Evolutionary conservation across 2,888 invertebrate genomes (phyloP), one percentile per base, ranked within the genome.

Genomic region (Linyphia triangularis): DNA sequence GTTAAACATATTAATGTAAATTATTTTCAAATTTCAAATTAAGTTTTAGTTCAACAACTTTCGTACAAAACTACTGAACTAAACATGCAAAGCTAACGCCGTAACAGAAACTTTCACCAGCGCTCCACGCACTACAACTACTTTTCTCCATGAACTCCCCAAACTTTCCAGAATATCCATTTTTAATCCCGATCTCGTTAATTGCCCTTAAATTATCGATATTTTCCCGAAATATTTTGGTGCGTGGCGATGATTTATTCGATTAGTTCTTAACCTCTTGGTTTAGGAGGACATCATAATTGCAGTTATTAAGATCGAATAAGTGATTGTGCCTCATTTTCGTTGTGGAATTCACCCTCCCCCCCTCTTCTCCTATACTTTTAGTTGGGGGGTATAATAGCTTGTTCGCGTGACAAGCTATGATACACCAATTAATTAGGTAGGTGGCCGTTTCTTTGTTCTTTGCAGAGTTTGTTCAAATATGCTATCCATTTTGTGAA

Each of bases 221-320:
- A 81, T 57, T 81, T 81, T 61, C 40, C 33, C 30, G 70, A 72
- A 72, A 59, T 82, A 70, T 82, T 82, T 82, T 82, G 82, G 82
- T 40, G 9, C 24, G 28, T 13, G 33, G 16, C 5, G 57, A 61
- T 82, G 82, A 82, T 72, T 82, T 72, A 82, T 82, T 82, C 43
- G 82, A 82, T 82, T 61, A 82, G 82, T 82, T 82, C 82, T 82
- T 82, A 82, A 82, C 82, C 82, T 72, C 59, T 82, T 26, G 82
- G 72, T 63, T 72, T 28, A 43, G 72, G 63, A 72, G 43, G 82
- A 82, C 82, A 72, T 22, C 61, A 72, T 82, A 82, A 82, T 82
- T 82, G 82, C 82, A 9, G 70, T 40, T 70, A 82, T 82, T 82
- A 82, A 40, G 9, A 72, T 37, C 16, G 59, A 70, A 43, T 82